These are phyloP conservation scores for Atta colombica DNA, from an alignment of 1,140 invertebrate species.

Conservation along the genomic window DNA sequence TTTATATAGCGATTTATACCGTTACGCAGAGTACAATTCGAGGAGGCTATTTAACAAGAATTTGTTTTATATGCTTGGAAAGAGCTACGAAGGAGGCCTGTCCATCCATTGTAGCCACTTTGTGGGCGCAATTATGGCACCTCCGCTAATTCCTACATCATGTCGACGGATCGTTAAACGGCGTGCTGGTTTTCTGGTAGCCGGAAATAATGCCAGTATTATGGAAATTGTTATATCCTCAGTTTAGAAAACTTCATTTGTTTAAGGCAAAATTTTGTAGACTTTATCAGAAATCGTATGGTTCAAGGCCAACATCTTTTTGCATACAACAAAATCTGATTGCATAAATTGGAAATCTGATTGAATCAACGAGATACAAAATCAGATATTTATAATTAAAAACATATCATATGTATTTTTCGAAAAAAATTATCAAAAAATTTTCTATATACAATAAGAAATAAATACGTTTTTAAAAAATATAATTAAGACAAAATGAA, in stretches of 20 bases:
- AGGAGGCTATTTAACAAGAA: constrained; percentile 40
- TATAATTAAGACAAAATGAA: too few relatives aligned
- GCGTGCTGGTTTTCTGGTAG: constrained; percentile 72
- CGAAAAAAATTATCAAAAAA: too few relatives aligned
- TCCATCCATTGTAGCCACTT: neutral
- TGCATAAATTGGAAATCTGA: too few relatives aligned
- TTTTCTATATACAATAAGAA: too few relatives aligned
- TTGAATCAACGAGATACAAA: too few relatives aligned
- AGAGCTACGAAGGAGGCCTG: constrained; percentile 16
- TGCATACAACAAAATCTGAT: too few relatives aligned
- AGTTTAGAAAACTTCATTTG: neutral
- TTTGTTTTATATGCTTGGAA: constrained; percentile 30
- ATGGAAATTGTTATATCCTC: constrained; percentile 61
- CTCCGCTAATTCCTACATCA: constrained; percentile 75
- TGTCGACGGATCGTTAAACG: constrained; percentile 70
- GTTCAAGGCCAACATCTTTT: neutral
- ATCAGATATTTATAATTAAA: too few relatives aligned
- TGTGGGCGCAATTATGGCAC: constrained; percentile 72
- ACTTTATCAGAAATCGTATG: neutral
- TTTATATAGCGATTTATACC: constrained; percentile 30
- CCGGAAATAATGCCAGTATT: constrained; percentile 66
- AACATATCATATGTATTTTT: too few relatives aligned
- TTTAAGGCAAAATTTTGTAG: neutral
- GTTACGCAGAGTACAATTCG: constrained; percentile 25
- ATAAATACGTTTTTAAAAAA: too few relatives aligned